Evolutionary conservation across 2,797 vertebrate genomes (phyloP).

Genomic region (Cryptoprocta ferox): DNA sequence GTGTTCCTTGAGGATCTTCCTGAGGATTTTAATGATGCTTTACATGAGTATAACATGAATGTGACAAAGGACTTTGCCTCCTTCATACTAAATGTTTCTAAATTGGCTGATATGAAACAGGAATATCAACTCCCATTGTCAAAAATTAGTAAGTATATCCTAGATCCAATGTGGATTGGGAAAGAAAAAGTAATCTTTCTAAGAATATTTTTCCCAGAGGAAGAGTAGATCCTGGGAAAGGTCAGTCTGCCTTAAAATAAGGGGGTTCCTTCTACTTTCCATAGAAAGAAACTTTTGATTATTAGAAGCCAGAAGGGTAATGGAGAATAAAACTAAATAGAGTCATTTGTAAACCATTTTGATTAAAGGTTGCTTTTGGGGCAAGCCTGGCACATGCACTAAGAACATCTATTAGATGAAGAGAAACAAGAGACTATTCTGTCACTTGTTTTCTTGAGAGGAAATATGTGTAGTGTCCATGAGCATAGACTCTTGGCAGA

Average conservation of each 20-base stretch:
- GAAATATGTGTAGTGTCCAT: not conserved
- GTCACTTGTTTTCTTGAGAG: not conserved
- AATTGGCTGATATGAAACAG: slow-evolving; percentile 82
- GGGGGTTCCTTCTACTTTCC: not conserved
- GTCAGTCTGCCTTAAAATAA: not conserved
- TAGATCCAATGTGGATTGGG: not conserved
- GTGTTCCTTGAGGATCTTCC: slow-evolving; percentile 86
- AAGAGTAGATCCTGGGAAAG: not conserved
- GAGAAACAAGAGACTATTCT: not conserved
- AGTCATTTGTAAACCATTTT: not conserved
- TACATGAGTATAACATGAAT: slow-evolving; percentile 82
- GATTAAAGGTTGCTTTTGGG: not conserved
- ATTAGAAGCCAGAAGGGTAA: not conserved
- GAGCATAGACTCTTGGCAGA: too few species aligned
- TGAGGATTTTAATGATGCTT: slow-evolving; percentile 81
- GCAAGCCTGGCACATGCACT: not conserved
- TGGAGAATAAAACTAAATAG: not conserved
- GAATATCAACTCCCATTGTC: slow-evolving; percentile 86
- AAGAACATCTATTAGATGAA: not conserved
- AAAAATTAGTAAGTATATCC: slow-evolving; percentile 79
- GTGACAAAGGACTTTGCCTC: slow-evolving; percentile 81
- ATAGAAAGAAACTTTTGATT: not conserved
- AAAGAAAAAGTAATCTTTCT: not conserved
- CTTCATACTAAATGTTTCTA: slow-evolving; percentile 83
- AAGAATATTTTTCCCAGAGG: not conserved